phyloP scores from a whole-genome alignment of 2,888 invertebrate species.

The Eueremaeus valkanovi region DNA sequence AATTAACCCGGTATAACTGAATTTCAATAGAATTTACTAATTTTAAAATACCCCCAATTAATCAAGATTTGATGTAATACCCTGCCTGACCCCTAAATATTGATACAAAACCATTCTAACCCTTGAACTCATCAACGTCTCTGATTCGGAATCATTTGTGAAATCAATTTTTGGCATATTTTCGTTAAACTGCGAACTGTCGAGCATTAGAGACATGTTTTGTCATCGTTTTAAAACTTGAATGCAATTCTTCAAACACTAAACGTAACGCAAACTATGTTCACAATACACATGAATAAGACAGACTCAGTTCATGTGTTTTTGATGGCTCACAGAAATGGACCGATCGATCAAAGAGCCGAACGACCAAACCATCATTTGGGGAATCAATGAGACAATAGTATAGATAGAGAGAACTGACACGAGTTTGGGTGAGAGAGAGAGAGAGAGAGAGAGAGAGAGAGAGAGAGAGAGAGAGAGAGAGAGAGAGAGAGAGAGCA shows the following conservation, averaged over 20 bases:
- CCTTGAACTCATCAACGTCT: too few relatives aligned
- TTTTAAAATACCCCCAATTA: too few relatives aligned
- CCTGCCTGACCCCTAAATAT: too few relatives aligned
- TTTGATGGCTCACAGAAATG: conserved; percentile 26
- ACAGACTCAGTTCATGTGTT: conserved; percentile 34
- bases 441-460: conserved; percentile 20
- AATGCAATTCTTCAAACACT: conserved; percentile 16
- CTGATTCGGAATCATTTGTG: too few relatives aligned
- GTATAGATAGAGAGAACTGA: not conserved
- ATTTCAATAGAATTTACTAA: too few relatives aligned
- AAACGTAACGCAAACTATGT: not conserved
- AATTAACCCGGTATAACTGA: too few relatives aligned
- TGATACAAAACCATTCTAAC: too few relatives aligned
- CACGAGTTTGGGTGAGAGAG: not conserved
- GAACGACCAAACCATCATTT: conserved; percentile 26
- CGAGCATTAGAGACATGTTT: conserved; percentile 30
- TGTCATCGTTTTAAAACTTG: conserved; percentile 27
- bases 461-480: conserved; percentile 30
- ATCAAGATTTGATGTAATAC: too few relatives aligned
- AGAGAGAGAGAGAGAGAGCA: conserved; percentile 1
- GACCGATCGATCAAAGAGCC: conserved; percentile 31
- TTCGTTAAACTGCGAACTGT: conserved; percentile 23
- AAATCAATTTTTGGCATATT: not conserved
- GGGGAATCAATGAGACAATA: conserved; percentile 28
- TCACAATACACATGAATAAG: conserved; percentile 18